Conservation (phyloP, 2,888 invertebrate genomes). For the Protophormia terraenovae region DNA sequence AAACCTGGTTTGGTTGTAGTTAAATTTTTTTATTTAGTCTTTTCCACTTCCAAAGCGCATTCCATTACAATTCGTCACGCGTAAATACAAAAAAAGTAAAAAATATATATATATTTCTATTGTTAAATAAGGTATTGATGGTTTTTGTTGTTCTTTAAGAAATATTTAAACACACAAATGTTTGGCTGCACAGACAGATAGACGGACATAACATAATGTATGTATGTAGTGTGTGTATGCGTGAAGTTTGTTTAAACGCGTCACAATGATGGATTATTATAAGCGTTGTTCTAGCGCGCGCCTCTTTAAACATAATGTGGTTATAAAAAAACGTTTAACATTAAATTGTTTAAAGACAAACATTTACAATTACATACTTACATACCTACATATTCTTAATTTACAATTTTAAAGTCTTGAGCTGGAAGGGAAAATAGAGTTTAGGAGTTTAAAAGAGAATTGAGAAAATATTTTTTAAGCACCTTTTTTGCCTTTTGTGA, state of each 20-base stretch:
- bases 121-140: slow-evolving; percentile 9
- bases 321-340: neutral
- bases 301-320: neutral
- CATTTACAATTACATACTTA: neutral
- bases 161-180: slow-evolving; percentile 1
- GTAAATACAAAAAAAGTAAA: slow-evolving; percentile 10
- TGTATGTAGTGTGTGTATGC: neutral
- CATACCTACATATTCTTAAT: neutral
- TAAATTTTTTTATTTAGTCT: neutral
- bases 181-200: neutral
- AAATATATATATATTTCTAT: slow-evolving; percentile 6
- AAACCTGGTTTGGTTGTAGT: neutral
- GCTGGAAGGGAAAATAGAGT: neutral
- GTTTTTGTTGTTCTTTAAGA: neutral
- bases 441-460: too few species aligned
- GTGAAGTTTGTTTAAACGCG: slow-evolving; percentile 20
- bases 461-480: too few species aligned
- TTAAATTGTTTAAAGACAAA: neutral
- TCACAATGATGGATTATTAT: slow-evolving; percentile 45
- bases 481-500: too few species aligned
- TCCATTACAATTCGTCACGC: slow-evolving; percentile 71
- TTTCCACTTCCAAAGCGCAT: slow-evolving; percentile 54
- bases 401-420: neutral
- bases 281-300: slow-evolving; percentile 12
- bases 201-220: neutral